Evolutionary conservation across 1,140 invertebrate genomes (phyloP).

Genomic region (Leucophenga varia): DNA sequence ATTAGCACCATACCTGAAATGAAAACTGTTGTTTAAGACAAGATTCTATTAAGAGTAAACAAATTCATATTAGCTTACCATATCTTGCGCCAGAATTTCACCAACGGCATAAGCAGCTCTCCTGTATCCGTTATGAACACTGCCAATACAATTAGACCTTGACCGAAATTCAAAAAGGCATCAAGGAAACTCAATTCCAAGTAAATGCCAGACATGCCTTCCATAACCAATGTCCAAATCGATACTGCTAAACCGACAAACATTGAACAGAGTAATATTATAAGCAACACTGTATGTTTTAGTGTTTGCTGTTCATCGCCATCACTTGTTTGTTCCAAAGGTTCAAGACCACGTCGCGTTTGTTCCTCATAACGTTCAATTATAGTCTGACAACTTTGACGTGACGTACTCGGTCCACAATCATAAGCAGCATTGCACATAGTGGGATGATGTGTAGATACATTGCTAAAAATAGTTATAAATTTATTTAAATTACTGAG

Average conservation of each 20-base stretch:
- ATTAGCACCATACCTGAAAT: constrained; percentile 67
- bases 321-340: constrained; percentile 61
- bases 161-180: constrained; percentile 84
- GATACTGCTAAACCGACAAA: constrained; percentile 85
- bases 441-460: too few relatives aligned
- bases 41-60: not conserved
- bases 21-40: not conserved
- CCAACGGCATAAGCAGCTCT: constrained; percentile 67
- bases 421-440: constrained; percentile 59
- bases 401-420: constrained; percentile 56
- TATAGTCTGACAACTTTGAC: constrained; percentile 59
- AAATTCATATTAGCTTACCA: constrained; percentile 55
- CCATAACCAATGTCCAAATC: constrained; percentile 82
- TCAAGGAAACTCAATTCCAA: constrained; percentile 90
- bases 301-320: constrained; percentile 71
- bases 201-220: constrained; percentile 84
- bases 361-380: constrained; percentile 61
- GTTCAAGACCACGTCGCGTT: constrained; percentile 57
- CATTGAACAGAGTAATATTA: constrained; percentile 81
- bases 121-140: constrained; percentile 83
- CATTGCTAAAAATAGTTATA: too few relatives aligned
- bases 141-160: constrained; percentile 79
- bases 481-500: too few relatives aligned
- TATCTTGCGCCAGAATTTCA: constrained; percentile 63
- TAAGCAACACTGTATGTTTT: constrained; percentile 80